Conservation (phyloP, 2,113 vertebrate genomes). For the Oxyura jamaicensis region DNA sequence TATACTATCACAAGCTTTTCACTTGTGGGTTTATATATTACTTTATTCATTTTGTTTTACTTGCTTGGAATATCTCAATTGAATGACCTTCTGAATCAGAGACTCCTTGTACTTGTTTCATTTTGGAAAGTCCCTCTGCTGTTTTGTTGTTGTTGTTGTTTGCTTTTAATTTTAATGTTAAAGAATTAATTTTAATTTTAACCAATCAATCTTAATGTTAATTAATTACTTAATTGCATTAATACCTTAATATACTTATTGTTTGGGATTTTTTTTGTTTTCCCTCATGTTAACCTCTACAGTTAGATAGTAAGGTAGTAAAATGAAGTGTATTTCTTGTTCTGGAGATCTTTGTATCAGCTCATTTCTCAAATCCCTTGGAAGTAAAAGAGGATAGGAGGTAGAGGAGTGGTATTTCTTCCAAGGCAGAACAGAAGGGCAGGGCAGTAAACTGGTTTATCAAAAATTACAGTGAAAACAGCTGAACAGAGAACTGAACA, state of each 20-base stretch:
- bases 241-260: not conserved
- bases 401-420: not conserved
- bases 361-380: not conserved
- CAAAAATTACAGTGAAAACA: not conserved
- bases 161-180: no score
- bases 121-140: not conserved
- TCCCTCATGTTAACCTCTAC: not conserved
- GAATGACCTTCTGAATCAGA: not conserved
- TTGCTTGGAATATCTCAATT: not conserved
- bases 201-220: not conserved
- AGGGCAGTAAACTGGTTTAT: not conserved
- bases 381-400: not conserved
- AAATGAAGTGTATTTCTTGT: not conserved
- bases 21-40: not conserved
- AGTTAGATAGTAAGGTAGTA: not conserved
- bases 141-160: no score
- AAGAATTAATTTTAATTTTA: no score
- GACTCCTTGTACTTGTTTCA: not conserved
- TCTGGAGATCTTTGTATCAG: not conserved
- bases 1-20: not conserved
- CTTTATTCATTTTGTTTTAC: not conserved
- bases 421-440: not conserved
- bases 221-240: not conserved
- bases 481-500: not conserved
- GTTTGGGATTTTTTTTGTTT: not conserved